A percentile compares a stretch with the other conserved stretches of the same genome.
phyloP scores from a whole-genome alignment of 2,888 invertebrate species.

The Nomada flava region DNA sequence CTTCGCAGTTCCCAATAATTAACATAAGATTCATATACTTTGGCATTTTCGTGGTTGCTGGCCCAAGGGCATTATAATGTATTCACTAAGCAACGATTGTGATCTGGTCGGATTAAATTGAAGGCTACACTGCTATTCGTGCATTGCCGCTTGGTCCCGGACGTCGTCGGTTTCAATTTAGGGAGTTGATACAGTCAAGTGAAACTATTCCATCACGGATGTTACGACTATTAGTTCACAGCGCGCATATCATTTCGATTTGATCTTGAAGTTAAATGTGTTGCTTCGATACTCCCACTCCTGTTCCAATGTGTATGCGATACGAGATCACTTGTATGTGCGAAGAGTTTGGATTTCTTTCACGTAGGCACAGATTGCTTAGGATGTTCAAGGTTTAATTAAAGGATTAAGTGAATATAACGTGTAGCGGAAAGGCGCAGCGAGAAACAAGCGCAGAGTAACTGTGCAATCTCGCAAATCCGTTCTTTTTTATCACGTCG shows the following conservation, averaged over 20 bases:
- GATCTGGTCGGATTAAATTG: slow-evolving; percentile 37
- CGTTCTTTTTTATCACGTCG: neutral
- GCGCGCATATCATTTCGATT: slow-evolving; percentile 13
- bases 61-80: slow-evolving; percentile 32
- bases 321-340: neutral
- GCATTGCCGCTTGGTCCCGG: slow-evolving; percentile 45
- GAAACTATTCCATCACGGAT: slow-evolving; percentile 32
- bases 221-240: slow-evolving; percentile 21
- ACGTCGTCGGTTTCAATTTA: slow-evolving; percentile 53
- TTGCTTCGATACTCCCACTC: neutral
- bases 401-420: neutral
- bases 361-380: too few species aligned
- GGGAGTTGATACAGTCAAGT: slow-evolving; percentile 50
- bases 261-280: neutral
- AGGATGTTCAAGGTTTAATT: neutral
- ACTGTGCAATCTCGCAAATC: too few species aligned
- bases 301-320: neutral
- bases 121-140: slow-evolving; percentile 27
- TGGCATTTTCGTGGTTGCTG: neutral
- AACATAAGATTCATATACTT: neutral
- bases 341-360: neutral
- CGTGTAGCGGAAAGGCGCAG: too few species aligned
- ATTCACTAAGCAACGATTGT: slow-evolving; percentile 35
- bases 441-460: too few species aligned
- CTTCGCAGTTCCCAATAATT: too few species aligned